Evolutionary conservation across 2,888 invertebrate genomes (phyloP).

Genomic region (Temnothorax unifasciatus): DNA sequence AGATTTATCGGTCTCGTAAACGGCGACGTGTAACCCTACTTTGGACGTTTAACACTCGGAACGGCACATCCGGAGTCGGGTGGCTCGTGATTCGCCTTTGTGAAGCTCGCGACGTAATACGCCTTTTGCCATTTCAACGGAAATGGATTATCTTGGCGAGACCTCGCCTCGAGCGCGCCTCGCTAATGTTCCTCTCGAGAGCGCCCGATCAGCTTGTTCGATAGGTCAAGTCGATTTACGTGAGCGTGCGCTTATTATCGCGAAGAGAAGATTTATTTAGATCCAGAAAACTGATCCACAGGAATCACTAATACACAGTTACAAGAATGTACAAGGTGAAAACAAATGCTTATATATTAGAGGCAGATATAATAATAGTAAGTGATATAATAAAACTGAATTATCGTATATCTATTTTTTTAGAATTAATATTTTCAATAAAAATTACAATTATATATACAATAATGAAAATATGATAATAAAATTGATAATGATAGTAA

Average conservation of each 20-base stretch:
- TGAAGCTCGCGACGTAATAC: conserved; percentile 50
- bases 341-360: background rate
- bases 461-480: background rate
- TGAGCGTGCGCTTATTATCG: conserved; percentile 40
- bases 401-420: background rate
- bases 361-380: background rate
- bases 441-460: background rate
- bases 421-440: background rate
- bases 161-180: conserved; percentile 35
- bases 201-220: conserved; percentile 25
- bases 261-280: conserved; percentile 38
- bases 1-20: conserved; percentile 68
- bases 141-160: conserved; percentile 51
- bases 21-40: conserved; percentile 35
- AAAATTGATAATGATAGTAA: background rate
- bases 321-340: background rate
- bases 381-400: background rate
- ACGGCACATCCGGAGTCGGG: conserved; percentile 22
- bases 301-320: conserved; percentile 14
- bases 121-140: conserved; percentile 60
- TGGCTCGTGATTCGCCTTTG: conserved; percentile 40
- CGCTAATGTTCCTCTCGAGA: conserved; percentile 38
- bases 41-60: conserved; percentile 39
- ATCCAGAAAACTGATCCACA: conserved; percentile 4
- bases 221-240: conserved; percentile 48